Conservation (phyloP, 1,140 invertebrate species). For the Vanessa tameamea region DNA sequence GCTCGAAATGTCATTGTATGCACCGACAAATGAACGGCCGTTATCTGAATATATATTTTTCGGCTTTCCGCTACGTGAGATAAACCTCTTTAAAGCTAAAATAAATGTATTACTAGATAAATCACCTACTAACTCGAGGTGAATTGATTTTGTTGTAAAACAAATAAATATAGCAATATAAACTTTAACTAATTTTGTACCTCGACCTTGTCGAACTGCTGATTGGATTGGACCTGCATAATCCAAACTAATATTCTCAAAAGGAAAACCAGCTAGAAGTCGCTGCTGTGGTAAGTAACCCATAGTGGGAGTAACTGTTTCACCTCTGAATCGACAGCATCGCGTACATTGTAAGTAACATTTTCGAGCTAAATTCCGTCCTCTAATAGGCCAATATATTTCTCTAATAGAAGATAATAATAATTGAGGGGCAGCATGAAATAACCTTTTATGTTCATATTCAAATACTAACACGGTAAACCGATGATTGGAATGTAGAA, state of each 20-base stretch:
- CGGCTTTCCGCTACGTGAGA: too few species aligned
- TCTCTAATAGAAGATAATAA: conserved; percentile 31
- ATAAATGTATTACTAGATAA: too few species aligned
- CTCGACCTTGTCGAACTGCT: conserved; percentile 24
- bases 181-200: conserved; percentile 27
- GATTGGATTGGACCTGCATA: conserved; percentile 28
- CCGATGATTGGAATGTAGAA: conserved; percentile 35
- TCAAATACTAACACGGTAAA: conserved; percentile 34
- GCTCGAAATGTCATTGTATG: too few species aligned
- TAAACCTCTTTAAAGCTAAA: neutral
- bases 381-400: conserved; percentile 27
- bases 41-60: too few species aligned
- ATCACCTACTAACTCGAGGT: neutral
- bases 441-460: conserved; percentile 25
- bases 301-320: conserved; percentile 21
- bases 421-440: conserved; percentile 30
- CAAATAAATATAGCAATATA: conserved; percentile 36
- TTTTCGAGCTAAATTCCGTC: conserved; percentile 26
- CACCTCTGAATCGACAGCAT: conserved; percentile 20
- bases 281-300: conserved; percentile 29
- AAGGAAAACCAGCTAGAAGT: conserved; percentile 18
- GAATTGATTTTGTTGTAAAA: conserved; percentile 34
- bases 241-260: conserved; percentile 22
- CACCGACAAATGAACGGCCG: too few species aligned
- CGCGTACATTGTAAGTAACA: conserved; percentile 9